A percentile compares a stretch with the other conserved stretches of the same genome.
Conservation (phyloP, 1,140 invertebrate species). For the Pinna nobilis region DNA sequence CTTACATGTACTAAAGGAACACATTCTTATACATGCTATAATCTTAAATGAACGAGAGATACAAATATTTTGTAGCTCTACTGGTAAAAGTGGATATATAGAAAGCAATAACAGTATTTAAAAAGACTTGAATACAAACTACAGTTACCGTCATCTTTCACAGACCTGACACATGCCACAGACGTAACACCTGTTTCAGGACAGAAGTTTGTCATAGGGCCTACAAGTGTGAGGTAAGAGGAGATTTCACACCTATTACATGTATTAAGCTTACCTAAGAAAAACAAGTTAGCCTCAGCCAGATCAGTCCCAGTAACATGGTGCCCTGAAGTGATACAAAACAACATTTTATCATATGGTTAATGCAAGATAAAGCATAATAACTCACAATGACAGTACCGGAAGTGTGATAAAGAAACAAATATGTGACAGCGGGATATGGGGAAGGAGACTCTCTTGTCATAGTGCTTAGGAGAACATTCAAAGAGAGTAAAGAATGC, state of each 20-base stretch:
- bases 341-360: too few relatives aligned
- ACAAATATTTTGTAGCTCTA: too few relatives aligned
- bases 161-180: not conserved
- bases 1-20: not conserved
- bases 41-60: too few relatives aligned
- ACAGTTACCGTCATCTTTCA: not conserved
- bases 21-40: too few relatives aligned
- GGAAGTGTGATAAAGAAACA: too few relatives aligned
- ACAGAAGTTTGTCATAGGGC: not conserved
- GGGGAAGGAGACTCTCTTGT: too few relatives aligned
- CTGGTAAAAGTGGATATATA: too few relatives aligned
- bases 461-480: too few relatives aligned
- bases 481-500: too few relatives aligned
- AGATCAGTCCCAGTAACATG: slow-evolving; percentile 34
- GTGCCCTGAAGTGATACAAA: slow-evolving; percentile 22
- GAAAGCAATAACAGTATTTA: too few relatives aligned
- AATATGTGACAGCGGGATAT: too few relatives aligned
- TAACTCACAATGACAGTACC: too few relatives aligned
- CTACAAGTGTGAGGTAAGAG: not conserved
- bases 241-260: not conserved
- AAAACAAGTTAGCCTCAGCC: slow-evolving; percentile 24
- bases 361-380: not conserved
- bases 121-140: not conserved
- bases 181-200: not conserved
- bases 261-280: slow-evolving; percentile 15